Conservation (phyloP, 2,113 vertebrate genomes). For the Rhipidura dahli region DNA sequence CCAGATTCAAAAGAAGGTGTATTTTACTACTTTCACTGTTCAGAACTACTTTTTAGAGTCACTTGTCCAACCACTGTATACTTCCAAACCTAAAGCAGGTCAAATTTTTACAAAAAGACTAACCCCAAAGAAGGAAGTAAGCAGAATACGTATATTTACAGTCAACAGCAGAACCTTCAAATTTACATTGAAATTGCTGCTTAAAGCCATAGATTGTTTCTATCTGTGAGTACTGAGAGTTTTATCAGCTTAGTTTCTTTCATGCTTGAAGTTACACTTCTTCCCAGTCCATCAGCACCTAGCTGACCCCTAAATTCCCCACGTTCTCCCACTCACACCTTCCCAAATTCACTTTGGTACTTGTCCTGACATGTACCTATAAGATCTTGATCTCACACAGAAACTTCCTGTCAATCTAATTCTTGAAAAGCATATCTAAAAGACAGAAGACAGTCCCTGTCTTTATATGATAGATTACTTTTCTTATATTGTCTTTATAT, state of each 20-base stretch:
- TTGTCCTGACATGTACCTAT: neutral
- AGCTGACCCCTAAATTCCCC: neutral
- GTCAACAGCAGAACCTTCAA: neutral
- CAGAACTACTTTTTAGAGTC: neutral
- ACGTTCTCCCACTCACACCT: neutral
- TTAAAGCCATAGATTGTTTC: neutral
- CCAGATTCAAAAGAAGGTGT: neutral
- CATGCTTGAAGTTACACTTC: neutral
- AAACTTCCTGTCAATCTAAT: neutral
- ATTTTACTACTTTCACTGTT: neutral
- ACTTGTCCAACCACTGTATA: neutral
- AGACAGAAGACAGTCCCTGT: neutral
- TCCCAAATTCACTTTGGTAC: neutral
- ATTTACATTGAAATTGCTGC: neutral
- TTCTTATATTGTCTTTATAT: neutral
- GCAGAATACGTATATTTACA: neutral
- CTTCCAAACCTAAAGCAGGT: neutral
- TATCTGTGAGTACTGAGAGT: neutral
- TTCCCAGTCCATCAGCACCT: neutral
- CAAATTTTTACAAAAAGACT: neutral
- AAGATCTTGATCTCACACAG: neutral
- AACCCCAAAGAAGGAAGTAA: neutral
- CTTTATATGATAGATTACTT: neutral
- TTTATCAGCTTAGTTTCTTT: neutral
- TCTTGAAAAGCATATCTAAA: neutral